A percentile compares a stretch with the other conserved stretches of the same genome.
phyloP scores from a whole-genome alignment of 2,888 invertebrate species.

The Caenorhabditis sp. region DNA sequence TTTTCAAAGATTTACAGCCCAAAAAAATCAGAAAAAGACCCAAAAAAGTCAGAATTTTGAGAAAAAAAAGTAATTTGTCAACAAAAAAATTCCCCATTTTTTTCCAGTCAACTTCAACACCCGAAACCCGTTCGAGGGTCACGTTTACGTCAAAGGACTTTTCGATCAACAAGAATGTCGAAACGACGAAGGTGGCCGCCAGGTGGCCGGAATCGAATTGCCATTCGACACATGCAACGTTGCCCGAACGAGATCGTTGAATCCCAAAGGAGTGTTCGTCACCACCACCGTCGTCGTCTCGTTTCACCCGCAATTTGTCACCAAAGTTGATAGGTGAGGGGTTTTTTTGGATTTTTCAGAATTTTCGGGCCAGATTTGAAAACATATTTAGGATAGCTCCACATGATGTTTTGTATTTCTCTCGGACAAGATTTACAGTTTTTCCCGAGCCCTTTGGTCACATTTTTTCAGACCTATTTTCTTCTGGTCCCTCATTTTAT shows the following conservation, averaged over 20 bases:
- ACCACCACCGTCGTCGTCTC: constrained; percentile 70
- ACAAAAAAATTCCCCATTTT: not conserved
- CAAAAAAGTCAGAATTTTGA: not conserved
- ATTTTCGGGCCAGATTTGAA: too few species aligned
- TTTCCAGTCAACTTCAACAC: constrained; percentile 58
- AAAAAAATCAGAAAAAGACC: not conserved
- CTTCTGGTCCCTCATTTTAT: too few species aligned
- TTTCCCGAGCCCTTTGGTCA: too few species aligned
- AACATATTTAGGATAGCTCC: too few species aligned
- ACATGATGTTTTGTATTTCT: too few species aligned
- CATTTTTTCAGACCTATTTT: too few species aligned
- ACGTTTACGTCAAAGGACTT: constrained; percentile 63
- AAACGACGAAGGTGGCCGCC: constrained; percentile 49
- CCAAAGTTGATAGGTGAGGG: constrained; percentile 58
- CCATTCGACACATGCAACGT: constrained; percentile 67
- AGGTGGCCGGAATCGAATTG: constrained; percentile 68
- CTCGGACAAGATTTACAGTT: too few species aligned
- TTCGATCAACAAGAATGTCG: constrained; percentile 55
- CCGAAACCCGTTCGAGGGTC: constrained; percentile 58
- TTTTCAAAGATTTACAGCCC: constrained; percentile 26
- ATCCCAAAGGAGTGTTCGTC: constrained; percentile 70
- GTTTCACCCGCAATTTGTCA: constrained; percentile 71
- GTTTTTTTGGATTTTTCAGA: too few species aligned
- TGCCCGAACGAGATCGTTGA: constrained; percentile 67
- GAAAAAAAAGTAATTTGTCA: constrained; percentile 4